These are phyloP conservation scores for Linyphia triangularis DNA, from an alignment of 2,888 invertebrate species.

Conservation along the genomic window DNA sequence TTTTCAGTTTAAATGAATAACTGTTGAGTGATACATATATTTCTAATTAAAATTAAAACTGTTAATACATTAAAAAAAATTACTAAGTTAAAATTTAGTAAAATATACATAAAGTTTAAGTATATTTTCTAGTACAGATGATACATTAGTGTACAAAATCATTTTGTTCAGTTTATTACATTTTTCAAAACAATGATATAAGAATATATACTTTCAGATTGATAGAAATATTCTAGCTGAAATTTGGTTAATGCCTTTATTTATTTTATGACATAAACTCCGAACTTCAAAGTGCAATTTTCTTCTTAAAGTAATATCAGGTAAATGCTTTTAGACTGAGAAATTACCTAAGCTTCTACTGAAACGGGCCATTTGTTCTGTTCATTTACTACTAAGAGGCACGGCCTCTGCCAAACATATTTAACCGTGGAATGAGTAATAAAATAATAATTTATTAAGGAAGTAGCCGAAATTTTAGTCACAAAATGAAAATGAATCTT, in stretches of 20 bases:
- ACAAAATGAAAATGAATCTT: no score
- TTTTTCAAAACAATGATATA: background rate
- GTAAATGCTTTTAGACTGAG: background rate
- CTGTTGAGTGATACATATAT: no score
- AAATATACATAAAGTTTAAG: no score
- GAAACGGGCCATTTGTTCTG: conserved; percentile 15
- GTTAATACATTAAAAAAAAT: no score
- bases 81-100: no score
- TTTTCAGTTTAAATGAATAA: no score
- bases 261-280: background rate
- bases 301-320: background rate
- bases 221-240: background rate
- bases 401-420: background rate
- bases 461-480: no score
- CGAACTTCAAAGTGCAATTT: background rate
- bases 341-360: background rate
- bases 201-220: background rate
- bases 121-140: no score
- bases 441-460: conserved; percentile 11
- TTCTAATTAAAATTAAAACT: no score
- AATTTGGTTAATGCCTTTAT: no score
- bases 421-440: background rate
- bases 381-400: background rate
- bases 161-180: background rate
- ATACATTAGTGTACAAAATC: background rate